phyloP scores from a whole-genome alignment of 2,113 vertebrate genomes.

The Megaceryle maxima region DNA sequence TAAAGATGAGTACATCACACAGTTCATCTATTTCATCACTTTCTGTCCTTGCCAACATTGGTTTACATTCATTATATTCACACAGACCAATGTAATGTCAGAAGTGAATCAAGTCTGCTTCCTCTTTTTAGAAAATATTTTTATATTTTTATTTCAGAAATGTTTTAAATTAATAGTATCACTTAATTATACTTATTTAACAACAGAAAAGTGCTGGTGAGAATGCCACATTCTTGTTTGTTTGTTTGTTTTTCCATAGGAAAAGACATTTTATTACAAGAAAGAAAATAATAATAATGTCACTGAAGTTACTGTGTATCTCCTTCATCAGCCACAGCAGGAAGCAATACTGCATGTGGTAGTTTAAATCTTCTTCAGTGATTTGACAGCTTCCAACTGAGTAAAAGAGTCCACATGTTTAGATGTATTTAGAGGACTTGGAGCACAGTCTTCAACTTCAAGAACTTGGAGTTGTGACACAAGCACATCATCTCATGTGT shows the following conservation, averaged over 20 bases:
- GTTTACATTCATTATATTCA: background rate
- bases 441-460: background rate
- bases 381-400: conserved; percentile 35
- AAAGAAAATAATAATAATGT: conserved; percentile 29
- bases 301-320: background rate
- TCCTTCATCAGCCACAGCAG: conserved; percentile 46
- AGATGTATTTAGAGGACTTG: conserved; percentile 13
- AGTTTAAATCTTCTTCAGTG: conserved; percentile 15
- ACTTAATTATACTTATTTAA: background rate
- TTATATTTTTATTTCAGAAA: too few relatives aligned
- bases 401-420: background rate
- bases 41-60: background rate
- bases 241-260: background rate
- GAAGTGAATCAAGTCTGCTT: background rate
- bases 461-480: background rate
- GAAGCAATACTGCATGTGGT: background rate
- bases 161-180: background rate
- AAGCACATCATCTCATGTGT: rapidly evolving
- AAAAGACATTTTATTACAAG: background rate
- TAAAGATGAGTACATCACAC: background rate
- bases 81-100: background rate
- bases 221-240: background rate
- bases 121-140: background rate
- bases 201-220: rapidly evolving
- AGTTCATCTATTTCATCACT: background rate